These are phyloP conservation scores for Pyrgilauda ruficollis DNA, from an alignment of 2,113 vertebrate genomes.

Conservation along the genomic window DNA sequence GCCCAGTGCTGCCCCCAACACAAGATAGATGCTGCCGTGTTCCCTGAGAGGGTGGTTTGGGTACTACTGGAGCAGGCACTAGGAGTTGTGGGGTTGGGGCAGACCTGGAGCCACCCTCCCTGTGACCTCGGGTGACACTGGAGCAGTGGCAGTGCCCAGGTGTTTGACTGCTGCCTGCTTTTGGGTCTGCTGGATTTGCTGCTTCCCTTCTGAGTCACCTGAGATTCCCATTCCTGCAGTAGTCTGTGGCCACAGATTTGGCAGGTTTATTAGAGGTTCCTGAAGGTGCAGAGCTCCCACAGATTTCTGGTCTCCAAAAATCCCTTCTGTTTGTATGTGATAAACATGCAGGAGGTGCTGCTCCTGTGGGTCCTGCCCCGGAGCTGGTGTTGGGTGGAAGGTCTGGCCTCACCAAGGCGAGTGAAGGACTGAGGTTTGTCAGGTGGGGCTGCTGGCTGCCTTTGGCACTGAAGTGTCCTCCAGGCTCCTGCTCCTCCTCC, in stretches of 20 bases:
- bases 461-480: not conserved
- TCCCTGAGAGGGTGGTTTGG: not conserved
- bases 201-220: not conserved
- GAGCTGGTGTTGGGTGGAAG: not conserved
- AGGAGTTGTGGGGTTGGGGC: not conserved
- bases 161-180: fast-evolving
- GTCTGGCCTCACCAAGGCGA: fast-evolving
- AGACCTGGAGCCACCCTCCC: too few relatives aligned
- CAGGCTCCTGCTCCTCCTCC: not conserved
- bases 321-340: not conserved
- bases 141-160: not conserved
- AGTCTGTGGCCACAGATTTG: not conserved
- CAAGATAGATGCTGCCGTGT: fast-evolving
- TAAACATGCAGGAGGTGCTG: not conserved
- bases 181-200: not conserved
- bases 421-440: not conserved
- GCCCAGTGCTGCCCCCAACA: not conserved
- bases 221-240: fast-evolving
- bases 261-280: not conserved
- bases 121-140: fast-evolving
- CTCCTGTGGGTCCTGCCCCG: not conserved
- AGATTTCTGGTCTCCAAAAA: not conserved
- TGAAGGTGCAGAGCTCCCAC: not conserved
- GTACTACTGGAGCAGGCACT: not conserved
- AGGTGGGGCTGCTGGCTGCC: not conserved